Evolutionary conservation across 1,140 invertebrate genomes (phyloP), one percentile per base, ranked within the genome.

Genomic region (Ips typographus): DNA sequence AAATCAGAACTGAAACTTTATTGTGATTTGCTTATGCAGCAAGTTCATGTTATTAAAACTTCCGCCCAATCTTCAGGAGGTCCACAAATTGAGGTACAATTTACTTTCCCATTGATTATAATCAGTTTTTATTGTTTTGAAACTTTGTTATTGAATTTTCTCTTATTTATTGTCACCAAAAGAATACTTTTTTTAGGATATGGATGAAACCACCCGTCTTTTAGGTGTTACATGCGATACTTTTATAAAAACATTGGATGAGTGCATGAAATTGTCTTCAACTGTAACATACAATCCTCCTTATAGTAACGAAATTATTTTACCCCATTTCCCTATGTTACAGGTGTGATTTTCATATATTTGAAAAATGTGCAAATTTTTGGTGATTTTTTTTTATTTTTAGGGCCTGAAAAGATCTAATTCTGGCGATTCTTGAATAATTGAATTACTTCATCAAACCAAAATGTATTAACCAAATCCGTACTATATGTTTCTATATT

Each of bases 1-100:
- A 91, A 91, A 76, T 91, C 90, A 52, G 91, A 94, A 81, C 80
- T 94, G 51, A 81, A 90, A 70, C 80, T 93, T 8, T 93, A 93
- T 77, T 92, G 91, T 85, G 91, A 93, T 81, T 81, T 93, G 22
- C 81, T 94, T 62, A 93, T 93, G 90, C 91, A 93, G 80, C 91
- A 93, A 82, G 90, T 93, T 5, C 90, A 93, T 83, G 86, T 86
- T 41, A 84, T 93, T 0, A 93, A 92, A 80, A 86, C 85, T 78
- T 86, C 87, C 61, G 86, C 85, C 62, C 85, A 81, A 75, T 74
- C 79, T 70, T 82, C 88, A 71, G 79, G 82, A 73, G 83, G 83
- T 5, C 67, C 65, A 44, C 60, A 65, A 36, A 70, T 71, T 22
- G 73, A 72, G 53, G 70, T 72, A 60, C 58, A 47, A 22, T 22